phyloP scores from a whole-genome alignment of 2,888 invertebrate species.

The Agonopterix heracliana region DNA sequence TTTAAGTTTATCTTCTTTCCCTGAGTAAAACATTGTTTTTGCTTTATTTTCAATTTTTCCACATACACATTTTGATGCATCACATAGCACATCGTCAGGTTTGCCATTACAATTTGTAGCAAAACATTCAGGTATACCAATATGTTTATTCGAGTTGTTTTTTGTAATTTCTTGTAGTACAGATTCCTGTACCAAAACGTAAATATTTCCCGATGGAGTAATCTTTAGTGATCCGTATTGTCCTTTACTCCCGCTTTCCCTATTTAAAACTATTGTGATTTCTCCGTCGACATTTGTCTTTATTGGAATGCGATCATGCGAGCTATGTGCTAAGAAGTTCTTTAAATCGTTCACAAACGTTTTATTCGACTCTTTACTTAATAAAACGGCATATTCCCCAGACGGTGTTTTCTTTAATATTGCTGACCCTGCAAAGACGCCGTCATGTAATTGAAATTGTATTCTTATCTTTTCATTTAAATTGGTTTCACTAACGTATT shows the following conservation, averaged over 20 bases:
- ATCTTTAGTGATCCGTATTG: constrained; percentile 40
- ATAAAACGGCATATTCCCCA: constrained; percentile 36
- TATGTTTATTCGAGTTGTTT: constrained; percentile 6
- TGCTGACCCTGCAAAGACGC: constrained; percentile 20
- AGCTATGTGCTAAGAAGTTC: constrained; percentile 26
- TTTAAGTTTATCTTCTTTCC: no score
- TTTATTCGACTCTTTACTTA: constrained; percentile 41
- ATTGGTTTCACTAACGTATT: constrained; percentile 36
- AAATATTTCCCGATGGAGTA: constrained; percentile 44
- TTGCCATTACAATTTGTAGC: constrained; percentile 31
- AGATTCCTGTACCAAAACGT: constrained; percentile 32
- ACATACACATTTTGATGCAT: constrained; percentile 33
- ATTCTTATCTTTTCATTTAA: constrained; percentile 27
- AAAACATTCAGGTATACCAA: constrained; percentile 18
- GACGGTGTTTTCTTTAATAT: constrained; percentile 32
- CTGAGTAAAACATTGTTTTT: neutral
- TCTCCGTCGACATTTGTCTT: constrained; percentile 32
- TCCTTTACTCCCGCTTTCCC: constrained; percentile 16
- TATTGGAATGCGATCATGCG: constrained; percentile 30
- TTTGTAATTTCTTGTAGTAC: constrained; percentile 19
- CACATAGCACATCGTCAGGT: constrained; percentile 22
- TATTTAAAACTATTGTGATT: constrained; percentile 32
- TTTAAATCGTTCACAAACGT: constrained; percentile 38
- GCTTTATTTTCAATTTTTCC: neutral
- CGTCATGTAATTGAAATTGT: constrained; percentile 20